Base-by-base conservation (phyloP, 53 echinoderm and acorn worm genomes). In the Echinometra lucunter region DNA sequence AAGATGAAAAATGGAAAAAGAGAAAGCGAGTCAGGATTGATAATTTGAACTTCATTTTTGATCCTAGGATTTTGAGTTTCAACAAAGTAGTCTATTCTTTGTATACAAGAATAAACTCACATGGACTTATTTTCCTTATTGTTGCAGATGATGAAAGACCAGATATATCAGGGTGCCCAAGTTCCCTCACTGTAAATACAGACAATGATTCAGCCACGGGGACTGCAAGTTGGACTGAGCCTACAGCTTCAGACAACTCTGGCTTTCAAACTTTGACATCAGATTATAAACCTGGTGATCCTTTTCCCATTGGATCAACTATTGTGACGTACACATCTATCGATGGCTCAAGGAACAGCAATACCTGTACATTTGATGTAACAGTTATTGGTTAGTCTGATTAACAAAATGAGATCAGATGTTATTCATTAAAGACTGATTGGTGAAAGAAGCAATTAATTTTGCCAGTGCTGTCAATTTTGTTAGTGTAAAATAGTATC, bases 131-230 rank as follows among this genome's bases (percentile, higher is more conserved):
- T 80, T 38, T 80, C 4, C 47, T 83, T 25, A 27, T 23, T 83
- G 10, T 28, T 47, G 23, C 83, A 83, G 83, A 83, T 49, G 28
- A 83, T 47, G 83, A 83, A 28, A 83, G 28, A 45, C 95, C 91
- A 17, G 66, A 91, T 28, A 96, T 95, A 23, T 44, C 88, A 28
- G 83, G 83, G n/a, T 97, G 97, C 70, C 97, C 97, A 28, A 72
- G 49, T 40, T 66, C 95, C 27, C 27, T 96, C 2, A 89, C 58
- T 3, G 32, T 96, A 32, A 44, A 66, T 66, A 45, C 95, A 13
- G 91, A 89, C 9, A 21, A 10, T 49, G 97, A 95, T 11, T n/a
- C 56, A 30, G 32, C 92, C 17, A 75, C 80, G 40, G 75, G 47
- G 7, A 49, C 55, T 4, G 75, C 32, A 4, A 78, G 9, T 18